Conservation (phyloP, 2,797 vertebrate species). For the Lutjanus campechanus region DNA sequence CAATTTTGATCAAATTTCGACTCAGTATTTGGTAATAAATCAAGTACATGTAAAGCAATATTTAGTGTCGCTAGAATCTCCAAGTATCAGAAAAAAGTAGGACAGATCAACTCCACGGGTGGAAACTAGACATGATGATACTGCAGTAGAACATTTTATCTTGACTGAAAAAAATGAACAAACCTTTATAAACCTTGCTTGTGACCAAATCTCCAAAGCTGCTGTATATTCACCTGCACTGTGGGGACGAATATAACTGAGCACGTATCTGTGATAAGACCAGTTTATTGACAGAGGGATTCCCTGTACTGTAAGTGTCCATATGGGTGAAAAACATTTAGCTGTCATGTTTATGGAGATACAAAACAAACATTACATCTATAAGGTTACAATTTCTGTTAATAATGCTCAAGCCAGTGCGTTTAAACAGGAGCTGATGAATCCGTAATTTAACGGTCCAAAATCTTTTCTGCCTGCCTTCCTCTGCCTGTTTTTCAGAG, state of each 20-base stretch:
- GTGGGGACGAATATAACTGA: neutral
- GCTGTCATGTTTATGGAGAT: neutral
- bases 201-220: neutral
- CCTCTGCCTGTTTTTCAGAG: slow-evolving; percentile 28
- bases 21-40: neutral
- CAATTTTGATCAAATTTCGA: too few species aligned
- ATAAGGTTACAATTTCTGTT: neutral
- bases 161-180: neutral
- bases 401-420: neutral
- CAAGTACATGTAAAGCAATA: neutral
- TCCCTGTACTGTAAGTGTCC: neutral
- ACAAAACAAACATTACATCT: neutral
- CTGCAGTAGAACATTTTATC: neutral
- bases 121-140: neutral
- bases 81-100: neutral
- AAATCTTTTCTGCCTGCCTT: neutral
- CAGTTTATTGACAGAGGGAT: neutral
- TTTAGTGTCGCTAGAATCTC: neutral
- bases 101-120: neutral
- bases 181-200: neutral
- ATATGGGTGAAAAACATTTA: neutral
- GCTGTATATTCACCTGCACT: neutral
- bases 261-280: neutral
- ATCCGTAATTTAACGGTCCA: neutral
- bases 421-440: neutral